Percentiles rank a stretch among this genome's conserved stretches.
Conservation (phyloP, 1,140 invertebrate species). For the Lanistes nyassanus region DNA sequence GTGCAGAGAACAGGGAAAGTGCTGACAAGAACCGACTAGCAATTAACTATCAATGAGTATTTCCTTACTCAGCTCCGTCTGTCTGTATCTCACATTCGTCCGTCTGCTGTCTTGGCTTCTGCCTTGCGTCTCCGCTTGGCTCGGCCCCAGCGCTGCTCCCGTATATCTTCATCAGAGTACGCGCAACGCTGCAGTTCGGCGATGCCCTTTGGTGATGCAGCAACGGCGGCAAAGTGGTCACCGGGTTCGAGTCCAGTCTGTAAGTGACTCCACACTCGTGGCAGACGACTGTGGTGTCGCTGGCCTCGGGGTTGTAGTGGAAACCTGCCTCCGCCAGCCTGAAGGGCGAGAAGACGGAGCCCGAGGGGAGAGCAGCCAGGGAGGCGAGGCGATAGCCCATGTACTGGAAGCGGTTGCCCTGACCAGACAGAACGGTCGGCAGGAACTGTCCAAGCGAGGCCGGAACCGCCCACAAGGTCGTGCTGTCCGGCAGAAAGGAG, state of each 20-base stretch:
- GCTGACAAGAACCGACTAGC: too few species aligned
- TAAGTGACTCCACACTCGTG: not conserved
- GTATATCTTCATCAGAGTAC: too few species aligned
- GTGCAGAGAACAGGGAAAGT: too few species aligned
- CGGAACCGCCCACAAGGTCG: not conserved
- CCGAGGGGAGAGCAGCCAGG: constrained; percentile 3
- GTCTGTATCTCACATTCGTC: too few species aligned
- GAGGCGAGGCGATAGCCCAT: constrained; percentile 8
- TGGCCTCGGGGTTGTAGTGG: constrained; percentile 3
- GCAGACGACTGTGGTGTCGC: not conserved
- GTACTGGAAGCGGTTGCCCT: not conserved
- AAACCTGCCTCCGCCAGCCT: constrained; percentile 6
- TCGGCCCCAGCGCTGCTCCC: too few species aligned
- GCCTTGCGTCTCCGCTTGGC: too few species aligned
- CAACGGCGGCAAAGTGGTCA: not conserved
- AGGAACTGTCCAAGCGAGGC: constrained; percentile 1
- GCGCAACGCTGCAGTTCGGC: not conserved
- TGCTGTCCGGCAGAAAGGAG: too few species aligned
- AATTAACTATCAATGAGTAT: too few species aligned
- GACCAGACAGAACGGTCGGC: not conserved
- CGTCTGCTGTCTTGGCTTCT: too few species aligned
- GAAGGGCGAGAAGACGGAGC: not conserved
- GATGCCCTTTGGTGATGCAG: not conserved
- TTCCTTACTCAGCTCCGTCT: too few species aligned
- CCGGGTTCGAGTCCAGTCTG: not conserved